Evolutionary conservation across 2,888 invertebrate genomes (phyloP).

Genomic region (Lydus trimaculatus): DNA sequence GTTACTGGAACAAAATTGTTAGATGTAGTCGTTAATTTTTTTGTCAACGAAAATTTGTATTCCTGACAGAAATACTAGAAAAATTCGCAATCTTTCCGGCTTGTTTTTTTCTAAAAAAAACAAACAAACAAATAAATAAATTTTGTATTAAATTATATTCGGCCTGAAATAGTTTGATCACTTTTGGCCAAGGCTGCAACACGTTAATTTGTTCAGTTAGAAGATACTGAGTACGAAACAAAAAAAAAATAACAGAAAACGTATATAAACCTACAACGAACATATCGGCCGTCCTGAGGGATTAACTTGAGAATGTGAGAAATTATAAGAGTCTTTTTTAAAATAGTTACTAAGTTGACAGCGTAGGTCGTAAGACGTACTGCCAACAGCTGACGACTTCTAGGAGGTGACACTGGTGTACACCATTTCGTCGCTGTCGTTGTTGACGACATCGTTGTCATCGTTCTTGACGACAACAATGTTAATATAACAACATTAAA

Average conservation of each 20-base stretch:
- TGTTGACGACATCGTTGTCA: neutral
- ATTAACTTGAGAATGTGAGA: constrained; percentile 45
- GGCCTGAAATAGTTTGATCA: neutral
- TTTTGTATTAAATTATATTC: neutral
- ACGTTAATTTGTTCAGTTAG: neutral
- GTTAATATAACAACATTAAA: neutral
- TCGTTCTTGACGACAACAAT: neutral
- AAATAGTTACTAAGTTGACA: constrained; percentile 43
- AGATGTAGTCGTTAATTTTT: neutral
- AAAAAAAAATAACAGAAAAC: neutral
- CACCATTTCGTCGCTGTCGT: constrained; percentile 8
- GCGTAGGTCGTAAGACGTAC: constrained; percentile 35
- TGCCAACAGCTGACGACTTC: constrained; percentile 32
- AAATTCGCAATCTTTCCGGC: neutral
- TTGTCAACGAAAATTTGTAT: neutral
- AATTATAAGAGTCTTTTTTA: constrained; percentile 42
- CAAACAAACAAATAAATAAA: neutral
- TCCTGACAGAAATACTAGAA: neutral
- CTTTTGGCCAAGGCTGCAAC: neutral
- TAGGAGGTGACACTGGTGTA: constrained; percentile 24
- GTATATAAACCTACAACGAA: neutral
- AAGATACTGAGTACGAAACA: neutral
- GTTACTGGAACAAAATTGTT: neutral
- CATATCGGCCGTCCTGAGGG: constrained; percentile 40
- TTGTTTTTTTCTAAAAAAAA: no score